A percentile compares a stretch with the other conserved stretches of the same genome.
Evolutionary conservation across 2,888 invertebrate genomes (phyloP).

Genomic region (Caenorhabditis sp.): DNA sequence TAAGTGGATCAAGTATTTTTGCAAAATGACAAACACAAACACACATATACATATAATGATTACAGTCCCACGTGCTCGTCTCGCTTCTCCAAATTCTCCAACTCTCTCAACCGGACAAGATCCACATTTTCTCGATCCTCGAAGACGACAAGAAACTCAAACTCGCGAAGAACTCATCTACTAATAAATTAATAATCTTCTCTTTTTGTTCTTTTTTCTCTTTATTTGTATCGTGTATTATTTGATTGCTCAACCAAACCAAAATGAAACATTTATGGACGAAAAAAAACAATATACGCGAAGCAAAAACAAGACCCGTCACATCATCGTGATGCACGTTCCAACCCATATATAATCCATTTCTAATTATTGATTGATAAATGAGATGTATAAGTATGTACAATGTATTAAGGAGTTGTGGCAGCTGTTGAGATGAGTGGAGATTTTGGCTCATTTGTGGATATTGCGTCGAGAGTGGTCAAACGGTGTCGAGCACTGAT

Average conservation of each 20-base stretch:
- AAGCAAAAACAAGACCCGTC: too few species aligned
- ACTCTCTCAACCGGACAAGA: slow-evolving; percentile 41
- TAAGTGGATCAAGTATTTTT: not conserved
- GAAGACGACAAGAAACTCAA: slow-evolving; percentile 63
- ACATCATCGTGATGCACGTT: too few species aligned
- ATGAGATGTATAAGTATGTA: not conserved
- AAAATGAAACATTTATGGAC: too few species aligned
- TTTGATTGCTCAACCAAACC: not conserved
- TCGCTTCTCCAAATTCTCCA: slow-evolving; percentile 32
- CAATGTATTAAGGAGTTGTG: not conserved
- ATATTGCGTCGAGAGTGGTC: not conserved
- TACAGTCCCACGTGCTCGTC: slow-evolving; percentile 50
- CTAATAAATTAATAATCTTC: slow-evolving; percentile 17
- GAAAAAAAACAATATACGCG: too few species aligned
- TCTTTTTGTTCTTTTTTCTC: not conserved
- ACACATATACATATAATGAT: not conserved
- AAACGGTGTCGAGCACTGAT: not conserved
- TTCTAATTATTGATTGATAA: too few species aligned
- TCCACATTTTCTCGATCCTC: slow-evolving; percentile 66
- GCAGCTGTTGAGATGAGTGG: not conserved
- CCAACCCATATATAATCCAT: too few species aligned
- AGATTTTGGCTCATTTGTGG: not conserved
- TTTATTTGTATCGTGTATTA: not conserved
- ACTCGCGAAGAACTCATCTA: slow-evolving; percentile 66
- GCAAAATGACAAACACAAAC: slow-evolving; percentile 1